Conservation (phyloP, 2,113 vertebrate species). For the Phyllopteryx taeniolatus region DNA sequence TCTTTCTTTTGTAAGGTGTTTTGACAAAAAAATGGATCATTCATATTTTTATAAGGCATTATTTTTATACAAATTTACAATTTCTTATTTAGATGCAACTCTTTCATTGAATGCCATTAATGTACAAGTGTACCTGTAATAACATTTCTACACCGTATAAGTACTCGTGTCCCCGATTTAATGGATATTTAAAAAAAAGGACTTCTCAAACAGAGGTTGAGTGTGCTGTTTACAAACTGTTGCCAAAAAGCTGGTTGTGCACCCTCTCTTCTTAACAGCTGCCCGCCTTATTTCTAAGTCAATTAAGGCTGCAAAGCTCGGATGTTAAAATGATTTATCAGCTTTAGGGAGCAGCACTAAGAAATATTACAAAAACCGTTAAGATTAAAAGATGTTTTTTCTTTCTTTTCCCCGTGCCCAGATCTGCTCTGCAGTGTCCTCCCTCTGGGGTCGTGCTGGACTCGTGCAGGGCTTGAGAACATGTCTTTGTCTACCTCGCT, state of each 20-base stretch:
- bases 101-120: no score
- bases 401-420: constrained; percentile 13
- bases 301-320: constrained; percentile 52
- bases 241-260: constrained; percentile 18
- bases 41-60: no score
- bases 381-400: constrained; percentile 28
- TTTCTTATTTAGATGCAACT: no score
- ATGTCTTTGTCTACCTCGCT: constrained; percentile 59
- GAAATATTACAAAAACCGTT: constrained; percentile 37
- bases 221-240: constrained; percentile 17
- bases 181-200: background rate
- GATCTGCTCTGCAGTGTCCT: constrained; percentile 18
- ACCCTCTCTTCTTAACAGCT: constrained; percentile 29
- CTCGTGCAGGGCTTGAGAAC: constrained; percentile 49
- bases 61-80: no score
- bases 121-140: background rate
- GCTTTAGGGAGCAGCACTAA: constrained; percentile 36
- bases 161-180: no score
- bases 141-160: background rate
- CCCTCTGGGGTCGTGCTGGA: constrained; percentile 50
- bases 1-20: no score
- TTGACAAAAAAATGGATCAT: no score
- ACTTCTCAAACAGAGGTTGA: background rate
- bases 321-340: constrained; percentile 52
- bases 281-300: constrained; percentile 38